phyloP scores from a whole-genome alignment of 2,888 invertebrate genomes.

The Molanna angustata region DNA sequence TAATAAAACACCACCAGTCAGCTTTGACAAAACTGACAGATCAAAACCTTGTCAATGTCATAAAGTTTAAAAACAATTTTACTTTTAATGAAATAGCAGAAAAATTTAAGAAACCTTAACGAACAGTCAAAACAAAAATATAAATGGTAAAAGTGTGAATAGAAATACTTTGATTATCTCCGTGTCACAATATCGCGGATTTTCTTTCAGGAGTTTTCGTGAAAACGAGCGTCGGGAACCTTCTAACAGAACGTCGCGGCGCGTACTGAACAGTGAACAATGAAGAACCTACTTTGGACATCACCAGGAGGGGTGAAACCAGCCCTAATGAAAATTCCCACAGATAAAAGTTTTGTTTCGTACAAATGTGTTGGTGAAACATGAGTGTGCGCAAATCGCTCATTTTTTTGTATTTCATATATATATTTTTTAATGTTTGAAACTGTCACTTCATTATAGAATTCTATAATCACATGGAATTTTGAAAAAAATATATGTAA shows the following conservation, averaged over 20 bases:
- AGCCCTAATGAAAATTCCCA: constrained; percentile 19
- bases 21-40: too few species aligned
- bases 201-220: too few species aligned
- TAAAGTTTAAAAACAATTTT: too few species aligned
- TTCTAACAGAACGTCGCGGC: constrained; percentile 16
- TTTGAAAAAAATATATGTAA: neutral
- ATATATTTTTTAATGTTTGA: neutral
- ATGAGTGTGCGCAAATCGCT: constrained; percentile 17
- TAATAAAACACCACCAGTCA: neutral
- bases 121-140: too few species aligned
- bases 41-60: too few species aligned
- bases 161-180: too few species aligned
- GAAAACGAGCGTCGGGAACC: constrained; percentile 4
- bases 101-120: too few species aligned
- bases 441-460: neutral
- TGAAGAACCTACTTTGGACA: too few species aligned
- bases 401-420: too few species aligned
- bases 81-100: too few species aligned
- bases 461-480: neutral
- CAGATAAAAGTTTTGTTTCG: constrained; percentile 19
- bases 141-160: too few species aligned
- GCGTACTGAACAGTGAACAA: constrained; percentile 27
- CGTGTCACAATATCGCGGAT: neutral
- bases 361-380: constrained; percentile 3
- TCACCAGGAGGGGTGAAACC: constrained; percentile 9